These are phyloP conservation scores for Balearica regulorum DNA, from an alignment of 2,797 vertebrate genomes.

Conservation along the genomic window DNA sequence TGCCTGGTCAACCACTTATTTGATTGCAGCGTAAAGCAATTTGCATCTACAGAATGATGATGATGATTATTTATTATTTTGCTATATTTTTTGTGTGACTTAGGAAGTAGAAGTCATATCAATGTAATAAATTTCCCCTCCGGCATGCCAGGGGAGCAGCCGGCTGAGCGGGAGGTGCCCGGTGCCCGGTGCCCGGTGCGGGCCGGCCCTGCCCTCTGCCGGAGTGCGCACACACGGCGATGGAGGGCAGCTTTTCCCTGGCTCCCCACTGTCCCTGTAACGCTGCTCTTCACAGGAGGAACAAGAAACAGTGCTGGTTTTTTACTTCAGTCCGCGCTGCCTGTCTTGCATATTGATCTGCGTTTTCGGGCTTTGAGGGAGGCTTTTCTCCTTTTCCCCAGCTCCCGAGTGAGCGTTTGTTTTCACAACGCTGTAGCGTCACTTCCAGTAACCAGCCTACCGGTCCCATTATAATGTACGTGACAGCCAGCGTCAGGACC, in stretches of 20 bases:
- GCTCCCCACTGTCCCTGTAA: too few species aligned
- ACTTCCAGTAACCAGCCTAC: background rate
- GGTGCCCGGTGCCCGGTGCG: background rate
- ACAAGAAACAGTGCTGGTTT: accelerated
- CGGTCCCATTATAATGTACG: background rate
- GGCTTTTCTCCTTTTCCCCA: background rate
- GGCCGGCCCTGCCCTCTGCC: background rate
- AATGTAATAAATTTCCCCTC: accelerated
- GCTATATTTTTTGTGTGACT: background rate
- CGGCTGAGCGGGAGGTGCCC: background rate
- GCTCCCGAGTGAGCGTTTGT: background rate
- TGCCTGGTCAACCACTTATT: background rate
- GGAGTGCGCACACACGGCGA: background rate
- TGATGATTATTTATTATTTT: background rate
- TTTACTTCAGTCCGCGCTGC: background rate
- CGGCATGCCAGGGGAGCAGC: background rate
- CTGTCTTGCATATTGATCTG: accelerated
- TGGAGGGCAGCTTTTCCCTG: background rate
- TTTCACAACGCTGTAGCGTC: background rate
- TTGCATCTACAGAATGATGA: too few species aligned
- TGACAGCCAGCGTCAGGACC: background rate
- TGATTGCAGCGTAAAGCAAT: background rate
- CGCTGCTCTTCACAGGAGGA: background rate
- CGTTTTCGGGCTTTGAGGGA: background rate
- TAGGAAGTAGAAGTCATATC: background rate